Conservation (phyloP, 2,797 vertebrate species). For the Xiphorhynchus erythropygius region DNA sequence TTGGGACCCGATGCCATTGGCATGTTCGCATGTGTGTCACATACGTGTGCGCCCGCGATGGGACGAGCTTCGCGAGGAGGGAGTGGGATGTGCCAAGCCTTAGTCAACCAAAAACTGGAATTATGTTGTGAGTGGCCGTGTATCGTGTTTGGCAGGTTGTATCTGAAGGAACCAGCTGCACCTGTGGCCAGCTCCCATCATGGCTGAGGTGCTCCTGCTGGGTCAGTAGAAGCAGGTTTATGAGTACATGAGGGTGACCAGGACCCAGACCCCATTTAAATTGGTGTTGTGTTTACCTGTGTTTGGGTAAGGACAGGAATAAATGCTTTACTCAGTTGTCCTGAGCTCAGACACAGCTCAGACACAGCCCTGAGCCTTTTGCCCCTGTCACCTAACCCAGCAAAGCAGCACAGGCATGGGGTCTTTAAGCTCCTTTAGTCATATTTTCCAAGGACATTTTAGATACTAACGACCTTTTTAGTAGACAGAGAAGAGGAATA, state of each 20-base stretch:
- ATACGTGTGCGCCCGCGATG: fast-evolving
- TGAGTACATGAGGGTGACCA: slow-evolving; percentile 5
- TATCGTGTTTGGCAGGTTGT: not conserved
- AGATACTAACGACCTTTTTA: not conserved
- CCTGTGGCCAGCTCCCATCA: not conserved
- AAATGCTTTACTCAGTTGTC: not conserved
- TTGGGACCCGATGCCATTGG: not conserved
- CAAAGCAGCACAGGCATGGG: fast-evolving
- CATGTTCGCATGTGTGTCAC: not conserved
- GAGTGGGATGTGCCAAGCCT: not conserved
- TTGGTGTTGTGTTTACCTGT: not conserved
- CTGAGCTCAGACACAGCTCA: not conserved
- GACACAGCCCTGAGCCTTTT: not conserved
- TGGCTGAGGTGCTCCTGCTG: not conserved
- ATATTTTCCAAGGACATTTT: not conserved
- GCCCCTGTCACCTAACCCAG: not conserved
- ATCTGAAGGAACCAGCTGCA: not conserved
- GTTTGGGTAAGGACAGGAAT: not conserved
- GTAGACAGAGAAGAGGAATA: not conserved
- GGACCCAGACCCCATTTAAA: not conserved
- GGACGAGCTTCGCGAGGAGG: not conserved
- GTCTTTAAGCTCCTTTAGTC: not conserved
- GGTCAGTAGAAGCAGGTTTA: not conserved
- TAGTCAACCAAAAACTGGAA: not conserved
- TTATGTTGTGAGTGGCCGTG: not conserved